Conservation (phyloP, 2,113 vertebrate species). For the Datnioides undecimradiatus region DNA sequence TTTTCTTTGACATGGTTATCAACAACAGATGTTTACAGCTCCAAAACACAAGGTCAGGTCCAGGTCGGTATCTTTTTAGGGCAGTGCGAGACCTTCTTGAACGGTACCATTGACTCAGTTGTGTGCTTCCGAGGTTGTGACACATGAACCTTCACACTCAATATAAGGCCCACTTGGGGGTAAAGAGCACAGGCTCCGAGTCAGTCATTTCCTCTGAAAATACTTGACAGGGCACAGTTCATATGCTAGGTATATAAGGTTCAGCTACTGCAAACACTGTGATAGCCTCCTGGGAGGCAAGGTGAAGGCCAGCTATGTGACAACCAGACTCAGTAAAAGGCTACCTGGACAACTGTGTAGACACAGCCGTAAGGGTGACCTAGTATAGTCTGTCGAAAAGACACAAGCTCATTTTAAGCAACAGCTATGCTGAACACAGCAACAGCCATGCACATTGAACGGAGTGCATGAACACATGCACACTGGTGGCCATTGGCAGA, state of each 20-base stretch:
- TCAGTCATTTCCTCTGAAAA: constrained; percentile 78
- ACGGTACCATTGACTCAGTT: constrained; percentile 21
- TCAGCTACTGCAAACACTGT: constrained; percentile 74
- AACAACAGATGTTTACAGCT: constrained; percentile 65
- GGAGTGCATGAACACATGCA: background rate
- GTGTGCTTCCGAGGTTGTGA: constrained; percentile 59
- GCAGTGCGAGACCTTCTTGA: constrained; percentile 23
- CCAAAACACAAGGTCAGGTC: constrained; percentile 41
- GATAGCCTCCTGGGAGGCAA: constrained; percentile 60
- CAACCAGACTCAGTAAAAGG: constrained; percentile 26
- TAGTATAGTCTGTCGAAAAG: background rate
- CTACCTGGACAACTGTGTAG: constrained; percentile 26
- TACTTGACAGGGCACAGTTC: constrained; percentile 56
- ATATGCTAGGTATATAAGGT: constrained; percentile 66
- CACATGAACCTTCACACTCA: constrained; percentile 63
- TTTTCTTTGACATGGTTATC: constrained; percentile 35
- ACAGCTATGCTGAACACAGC: background rate
- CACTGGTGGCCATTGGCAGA: background rate
- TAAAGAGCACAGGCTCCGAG: constrained; percentile 42
- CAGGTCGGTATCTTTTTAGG: constrained; percentile 43
- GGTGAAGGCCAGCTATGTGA: constrained; percentile 60
- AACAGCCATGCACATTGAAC: background rate
- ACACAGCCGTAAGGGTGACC: background rate
- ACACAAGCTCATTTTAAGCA: background rate
- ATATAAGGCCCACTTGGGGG: constrained; percentile 57